These are phyloP conservation scores for Paguma larvata DNA, from an alignment of 2,797 vertebrate genomes.

Conservation along the genomic window DNA sequence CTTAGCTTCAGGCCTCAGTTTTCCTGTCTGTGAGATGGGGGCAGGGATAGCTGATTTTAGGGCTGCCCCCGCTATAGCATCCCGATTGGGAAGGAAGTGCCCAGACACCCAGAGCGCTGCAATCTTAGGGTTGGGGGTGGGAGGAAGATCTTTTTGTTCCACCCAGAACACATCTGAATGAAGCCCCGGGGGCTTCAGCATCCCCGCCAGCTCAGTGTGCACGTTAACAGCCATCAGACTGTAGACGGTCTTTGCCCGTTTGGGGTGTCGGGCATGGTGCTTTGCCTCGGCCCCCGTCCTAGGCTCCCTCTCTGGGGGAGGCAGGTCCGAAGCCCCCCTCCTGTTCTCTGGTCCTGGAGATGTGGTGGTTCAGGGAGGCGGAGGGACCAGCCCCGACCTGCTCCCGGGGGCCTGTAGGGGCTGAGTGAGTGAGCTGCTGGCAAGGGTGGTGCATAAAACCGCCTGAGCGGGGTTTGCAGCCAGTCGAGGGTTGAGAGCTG, in stretches of 20 bases:
- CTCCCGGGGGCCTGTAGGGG: not conserved
- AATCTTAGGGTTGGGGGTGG: no score
- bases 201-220: not conserved
- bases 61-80: fast-evolving
- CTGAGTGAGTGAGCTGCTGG: fast-evolving
- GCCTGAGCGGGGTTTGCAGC: fast-evolving
- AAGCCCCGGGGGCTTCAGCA: not conserved
- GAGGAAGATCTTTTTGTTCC: not conserved
- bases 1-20: fast-evolving
- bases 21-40: not conserved
- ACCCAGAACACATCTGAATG: not conserved
- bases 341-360: not conserved
- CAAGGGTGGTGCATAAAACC: fast-evolving
- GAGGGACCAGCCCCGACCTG: not conserved
- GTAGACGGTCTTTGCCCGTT: not conserved
- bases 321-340: not conserved
- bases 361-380: not conserved
- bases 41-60: not conserved
- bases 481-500: not conserved
- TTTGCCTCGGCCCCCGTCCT: not conserved
- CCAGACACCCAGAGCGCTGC: not conserved
- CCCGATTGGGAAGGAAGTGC: not conserved
- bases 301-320: not conserved
- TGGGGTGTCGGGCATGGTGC: not conserved
- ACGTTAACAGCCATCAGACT: fast-evolving